Conservation (phyloP, 2,888 invertebrate species). For the Plutella xylostella region DNA sequence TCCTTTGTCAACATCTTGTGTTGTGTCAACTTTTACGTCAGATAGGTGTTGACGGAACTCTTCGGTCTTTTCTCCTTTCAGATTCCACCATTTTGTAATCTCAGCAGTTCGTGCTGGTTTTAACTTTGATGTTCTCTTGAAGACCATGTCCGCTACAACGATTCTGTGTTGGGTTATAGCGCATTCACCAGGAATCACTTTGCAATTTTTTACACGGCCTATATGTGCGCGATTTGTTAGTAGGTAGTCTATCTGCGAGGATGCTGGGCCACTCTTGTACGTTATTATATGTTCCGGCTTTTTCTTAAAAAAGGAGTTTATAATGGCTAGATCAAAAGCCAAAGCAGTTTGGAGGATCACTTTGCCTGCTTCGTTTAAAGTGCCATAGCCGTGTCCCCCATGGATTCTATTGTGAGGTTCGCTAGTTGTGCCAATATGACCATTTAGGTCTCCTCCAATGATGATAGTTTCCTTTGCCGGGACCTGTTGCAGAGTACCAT, state of each 20-base stretch:
- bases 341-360: neutral
- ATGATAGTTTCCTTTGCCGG: conserved; percentile 1
- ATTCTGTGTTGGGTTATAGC: conserved; percentile 16
- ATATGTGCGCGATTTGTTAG: neutral
- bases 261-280: conserved; percentile 12
- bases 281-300: conserved; percentile 6
- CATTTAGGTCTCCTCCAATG: conserved; percentile 8
- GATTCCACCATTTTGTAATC: neutral
- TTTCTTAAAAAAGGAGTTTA: conserved; percentile 15
- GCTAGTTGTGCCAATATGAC: conserved; percentile 3
- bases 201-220: conserved; percentile 8
- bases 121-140: neutral
- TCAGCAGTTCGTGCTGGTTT: neutral
- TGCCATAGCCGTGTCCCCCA: neutral
- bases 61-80: neutral
- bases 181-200: conserved; percentile 16
- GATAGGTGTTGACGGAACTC: neutral
- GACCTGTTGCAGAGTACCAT: neutral
- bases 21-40: neutral
- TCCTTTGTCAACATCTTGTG: neutral
- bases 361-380: neutral
- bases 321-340: neutral
- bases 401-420: neutral
- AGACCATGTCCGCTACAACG: conserved; percentile 17
- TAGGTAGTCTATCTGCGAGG: neutral